Percentiles rank a stretch among this genome's conserved stretches.
These are phyloP conservation scores for Collichthys lucidus DNA, from an alignment of 2,113 vertebrate species.

Conservation along the genomic window DNA sequence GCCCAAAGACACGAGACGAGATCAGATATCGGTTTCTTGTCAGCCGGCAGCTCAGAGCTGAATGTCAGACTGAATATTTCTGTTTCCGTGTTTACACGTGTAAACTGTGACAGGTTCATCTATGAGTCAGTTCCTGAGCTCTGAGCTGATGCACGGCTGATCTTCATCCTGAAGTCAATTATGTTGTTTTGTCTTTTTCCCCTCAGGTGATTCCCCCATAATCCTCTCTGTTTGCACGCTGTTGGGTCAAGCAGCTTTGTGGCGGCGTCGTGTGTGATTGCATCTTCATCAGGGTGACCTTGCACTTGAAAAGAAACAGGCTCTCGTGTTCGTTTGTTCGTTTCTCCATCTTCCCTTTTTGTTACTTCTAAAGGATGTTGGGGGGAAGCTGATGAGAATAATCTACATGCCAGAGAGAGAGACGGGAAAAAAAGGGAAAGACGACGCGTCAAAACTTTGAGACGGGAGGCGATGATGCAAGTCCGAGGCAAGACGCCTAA, in stretches of 20 bases:
- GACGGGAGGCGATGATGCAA: slow-evolving; percentile 82
- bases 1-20: no score
- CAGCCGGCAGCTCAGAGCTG: not conserved
- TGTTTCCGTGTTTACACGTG: not conserved
- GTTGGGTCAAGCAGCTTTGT: slow-evolving; percentile 49
- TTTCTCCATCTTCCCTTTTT: slow-evolving; percentile 36
- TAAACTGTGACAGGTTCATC: not conserved
- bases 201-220: slow-evolving; percentile 44
- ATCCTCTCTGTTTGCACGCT: slow-evolving; percentile 52
- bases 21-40: not conserved
- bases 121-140: not conserved
- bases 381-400: slow-evolving; percentile 68
- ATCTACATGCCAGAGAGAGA: slow-evolving; percentile 77
- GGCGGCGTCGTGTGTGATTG: slow-evolving; percentile 37
- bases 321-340: slow-evolving; percentile 45
- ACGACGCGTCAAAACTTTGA: slow-evolving; percentile 62
- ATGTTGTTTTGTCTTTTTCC: slow-evolving; percentile 10
- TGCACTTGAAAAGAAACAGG: slow-evolving; percentile 41
- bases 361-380: slow-evolving; percentile 49
- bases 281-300: slow-evolving; percentile 71
- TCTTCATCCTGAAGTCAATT: slow-evolving; percentile 2
- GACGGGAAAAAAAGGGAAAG: slow-evolving; percentile 42
- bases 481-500: slow-evolving; percentile 77
- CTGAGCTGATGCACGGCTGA: not conserved
- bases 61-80: not conserved